These are phyloP conservation scores for Drosophila suzukii DNA, from an alignment of 1,140 invertebrate species.

Conservation along the genomic window DNA sequence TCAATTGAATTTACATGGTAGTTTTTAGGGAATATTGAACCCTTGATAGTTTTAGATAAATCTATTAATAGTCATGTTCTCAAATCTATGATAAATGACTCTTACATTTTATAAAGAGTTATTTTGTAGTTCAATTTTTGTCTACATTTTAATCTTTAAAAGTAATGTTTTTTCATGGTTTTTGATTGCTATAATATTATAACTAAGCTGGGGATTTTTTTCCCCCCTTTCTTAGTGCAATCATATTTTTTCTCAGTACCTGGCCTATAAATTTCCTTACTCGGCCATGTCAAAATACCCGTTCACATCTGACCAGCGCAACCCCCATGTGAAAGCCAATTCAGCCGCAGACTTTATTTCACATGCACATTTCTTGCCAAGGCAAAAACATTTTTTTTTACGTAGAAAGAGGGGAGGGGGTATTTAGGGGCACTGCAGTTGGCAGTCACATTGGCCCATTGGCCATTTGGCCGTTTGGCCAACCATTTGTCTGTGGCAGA, in stretches of 20 bases:
- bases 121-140: no score
- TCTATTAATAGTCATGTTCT: no score
- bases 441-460: constrained; percentile 68
- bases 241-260: background rate
- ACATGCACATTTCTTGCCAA: constrained; percentile 59
- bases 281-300: constrained; percentile 59
- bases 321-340: constrained; percentile 11
- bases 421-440: constrained; percentile 55
- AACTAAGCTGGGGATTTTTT: no score
- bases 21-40: no score
- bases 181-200: no score
- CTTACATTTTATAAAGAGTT: no score
- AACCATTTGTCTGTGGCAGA: constrained; percentile 77
- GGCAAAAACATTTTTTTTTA: constrained; percentile 14
- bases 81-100: no score
- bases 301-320: constrained; percentile 29
- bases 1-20: no score
- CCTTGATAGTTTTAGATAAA: no score
- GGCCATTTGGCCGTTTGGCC: constrained; percentile 74
- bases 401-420: background rate
- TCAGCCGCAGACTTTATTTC: constrained; percentile 53
- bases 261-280: constrained; percentile 57
- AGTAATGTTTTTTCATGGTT: no score
- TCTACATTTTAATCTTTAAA: no score
- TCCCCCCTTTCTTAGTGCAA: background rate